phyloP scores from a whole-genome alignment of 2,113 vertebrate species.

The Phycodurus eques region DNA sequence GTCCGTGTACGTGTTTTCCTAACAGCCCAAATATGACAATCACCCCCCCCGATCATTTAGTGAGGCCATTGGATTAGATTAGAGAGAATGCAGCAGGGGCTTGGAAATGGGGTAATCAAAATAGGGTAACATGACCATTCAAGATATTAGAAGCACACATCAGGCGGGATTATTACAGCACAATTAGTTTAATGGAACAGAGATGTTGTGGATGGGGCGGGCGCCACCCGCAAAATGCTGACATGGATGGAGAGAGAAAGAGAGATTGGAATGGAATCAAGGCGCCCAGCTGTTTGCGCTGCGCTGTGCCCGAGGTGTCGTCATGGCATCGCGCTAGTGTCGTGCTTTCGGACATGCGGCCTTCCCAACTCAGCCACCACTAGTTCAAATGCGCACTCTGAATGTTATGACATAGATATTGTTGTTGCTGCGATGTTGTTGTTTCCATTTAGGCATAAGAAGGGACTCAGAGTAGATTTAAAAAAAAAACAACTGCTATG shows the following conservation, averaged over 20 bases:
- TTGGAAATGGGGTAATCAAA: constrained; percentile 75
- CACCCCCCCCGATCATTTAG: constrained; percentile 37
- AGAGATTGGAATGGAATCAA: constrained; percentile 58
- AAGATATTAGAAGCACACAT: constrained; percentile 75
- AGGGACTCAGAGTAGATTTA: too few species aligned
- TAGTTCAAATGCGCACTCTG: neutral
- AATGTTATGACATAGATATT: neutral
- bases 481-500: too few species aligned
- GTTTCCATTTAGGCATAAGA: neutral
- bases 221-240: constrained; percentile 26
- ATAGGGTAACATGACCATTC: constrained; percentile 72
- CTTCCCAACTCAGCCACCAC: too few species aligned
- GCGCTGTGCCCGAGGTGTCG: constrained; percentile 40
- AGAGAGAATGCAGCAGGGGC: constrained; percentile 58
- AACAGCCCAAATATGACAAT: neutral
- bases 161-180: constrained; percentile 74
- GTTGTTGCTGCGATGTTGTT: neutral
- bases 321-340: constrained; percentile 22
- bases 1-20: constrained; percentile 23
- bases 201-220: constrained; percentile 55
- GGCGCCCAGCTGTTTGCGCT: constrained; percentile 63
- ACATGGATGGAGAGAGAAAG: constrained; percentile 5
- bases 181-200: constrained; percentile 80
- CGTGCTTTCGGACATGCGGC: neutral
- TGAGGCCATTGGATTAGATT: constrained; percentile 66